Evolutionary conservation across 2,113 vertebrate species (phyloP).

Genomic region (Catharus fuscescens): DNA sequence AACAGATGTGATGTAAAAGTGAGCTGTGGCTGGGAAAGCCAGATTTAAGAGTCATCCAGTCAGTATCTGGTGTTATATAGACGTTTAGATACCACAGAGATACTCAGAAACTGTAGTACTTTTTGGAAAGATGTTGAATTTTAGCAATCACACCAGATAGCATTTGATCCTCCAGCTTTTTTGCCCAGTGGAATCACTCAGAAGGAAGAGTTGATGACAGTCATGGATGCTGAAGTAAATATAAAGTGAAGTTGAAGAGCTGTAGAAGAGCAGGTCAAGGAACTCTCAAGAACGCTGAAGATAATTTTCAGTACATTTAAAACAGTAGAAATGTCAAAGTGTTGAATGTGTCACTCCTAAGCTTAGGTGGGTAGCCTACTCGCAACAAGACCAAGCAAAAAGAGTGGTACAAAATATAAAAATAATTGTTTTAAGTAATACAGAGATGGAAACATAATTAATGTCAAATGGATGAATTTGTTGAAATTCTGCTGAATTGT

Average conservation of each 20-base stretch:
- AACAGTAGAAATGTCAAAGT: not conserved
- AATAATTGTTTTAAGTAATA: not conserved
- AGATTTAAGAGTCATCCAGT: not conserved
- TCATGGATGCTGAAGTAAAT: not conserved
- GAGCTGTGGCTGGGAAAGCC: not conserved
- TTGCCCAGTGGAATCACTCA: not conserved
- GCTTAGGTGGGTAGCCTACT: not conserved
- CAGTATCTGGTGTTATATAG: fast-evolving
- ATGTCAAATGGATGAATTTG: not conserved
- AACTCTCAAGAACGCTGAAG: not conserved
- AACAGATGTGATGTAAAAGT: not conserved
- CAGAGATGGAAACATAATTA: not conserved
- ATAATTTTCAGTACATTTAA: not conserved
- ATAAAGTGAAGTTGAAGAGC: not conserved
- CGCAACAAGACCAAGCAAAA: not conserved
- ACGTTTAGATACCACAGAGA: not conserved
- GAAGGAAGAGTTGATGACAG: not conserved
- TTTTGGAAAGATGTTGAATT: not conserved
- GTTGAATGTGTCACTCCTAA: not conserved
- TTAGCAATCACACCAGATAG: not conserved
- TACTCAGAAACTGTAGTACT: not conserved
- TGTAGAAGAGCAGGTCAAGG: not conserved
- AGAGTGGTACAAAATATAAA: not conserved
- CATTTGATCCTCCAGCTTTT: not conserved
- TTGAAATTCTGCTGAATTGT: not conserved